Conservation (phyloP, 2,888 invertebrate genomes). For the Incurvaria masculella region DNA sequence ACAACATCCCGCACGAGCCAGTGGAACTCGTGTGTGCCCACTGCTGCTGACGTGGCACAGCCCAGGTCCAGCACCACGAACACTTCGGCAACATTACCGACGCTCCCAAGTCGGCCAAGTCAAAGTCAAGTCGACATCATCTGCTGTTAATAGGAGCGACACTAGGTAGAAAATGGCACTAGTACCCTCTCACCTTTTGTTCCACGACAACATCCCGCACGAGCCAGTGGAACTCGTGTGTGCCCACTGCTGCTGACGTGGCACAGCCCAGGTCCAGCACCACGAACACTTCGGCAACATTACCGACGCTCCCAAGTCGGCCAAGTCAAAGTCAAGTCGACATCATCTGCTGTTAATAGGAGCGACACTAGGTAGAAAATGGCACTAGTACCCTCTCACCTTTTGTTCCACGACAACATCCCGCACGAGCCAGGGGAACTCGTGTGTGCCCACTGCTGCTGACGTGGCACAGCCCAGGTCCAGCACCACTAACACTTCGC, state of each 20-base stretch:
- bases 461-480: conserved; percentile 71
- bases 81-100: conserved; percentile 89
- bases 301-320: conserved; percentile 74
- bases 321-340: too few species aligned
- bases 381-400: too few species aligned
- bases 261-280: conserved; percentile 75
- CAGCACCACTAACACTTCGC: conserved; percentile 88
- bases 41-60: conserved; percentile 65
- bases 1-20: conserved; percentile 84
- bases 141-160: too few species aligned
- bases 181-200: conserved; percentile 69
- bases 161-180: too few species aligned
- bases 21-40: conserved; percentile 84
- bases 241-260: conserved; percentile 70
- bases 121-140: too few species aligned
- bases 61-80: conserved; percentile 83
- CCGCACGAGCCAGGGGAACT: conserved; percentile 86
- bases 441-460: conserved; percentile 73
- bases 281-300: conserved; percentile 91
- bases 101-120: conserved; percentile 65
- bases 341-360: too few species aligned
- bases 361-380: too few species aligned
- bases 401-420: conserved; percentile 76
- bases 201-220: conserved; percentile 75
- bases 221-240: conserved; percentile 89